Evolutionary conservation across 2,888 invertebrate species (phyloP).

Genomic region (Trichogramma dendrolimi): DNA sequence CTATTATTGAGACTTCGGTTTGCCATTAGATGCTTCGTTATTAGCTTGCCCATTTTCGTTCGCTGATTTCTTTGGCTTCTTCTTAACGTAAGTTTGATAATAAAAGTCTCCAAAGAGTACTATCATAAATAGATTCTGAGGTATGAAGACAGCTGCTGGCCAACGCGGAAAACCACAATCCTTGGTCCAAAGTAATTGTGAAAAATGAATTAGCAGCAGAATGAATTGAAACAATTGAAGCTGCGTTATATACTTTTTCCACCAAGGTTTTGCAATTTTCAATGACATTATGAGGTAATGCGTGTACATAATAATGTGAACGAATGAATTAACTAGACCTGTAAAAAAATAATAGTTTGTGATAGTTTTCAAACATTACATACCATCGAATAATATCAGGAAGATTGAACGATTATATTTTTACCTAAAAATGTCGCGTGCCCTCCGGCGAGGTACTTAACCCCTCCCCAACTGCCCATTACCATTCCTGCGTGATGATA

Average conservation of each 20-base stretch:
- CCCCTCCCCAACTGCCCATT: conserved; percentile 60
- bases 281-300: conserved; percentile 71
- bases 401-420: conserved; percentile 12
- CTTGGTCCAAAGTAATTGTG: conserved; percentile 51
- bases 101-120: conserved; percentile 67
- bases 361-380: no score
- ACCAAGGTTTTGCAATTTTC: conserved; percentile 63
- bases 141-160: conserved; percentile 57
- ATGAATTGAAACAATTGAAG: conserved; percentile 74
- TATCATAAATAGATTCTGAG: conserved; percentile 66
- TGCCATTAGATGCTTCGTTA: conserved; percentile 31
- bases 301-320: conserved; percentile 77
- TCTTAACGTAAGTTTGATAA: conserved; percentile 58
- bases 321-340: conserved; percentile 68
- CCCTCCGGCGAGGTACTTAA: conserved; percentile 61
- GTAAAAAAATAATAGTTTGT: conserved; percentile 35
- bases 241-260: conserved; percentile 83
- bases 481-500: conserved; percentile 85
- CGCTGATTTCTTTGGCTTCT: conserved; percentile 29
- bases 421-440: conserved; percentile 45
- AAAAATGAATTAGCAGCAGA: conserved; percentile 58
- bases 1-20: conserved; percentile 32
- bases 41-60: conserved; percentile 30
- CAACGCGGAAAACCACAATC: conserved; percentile 62
- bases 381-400: no score